A percentile compares a stretch with the other conserved stretches of the same genome.
phyloP scores from a whole-genome alignment of 2,113 vertebrate genomes.

The Zapornia atra region DNA sequence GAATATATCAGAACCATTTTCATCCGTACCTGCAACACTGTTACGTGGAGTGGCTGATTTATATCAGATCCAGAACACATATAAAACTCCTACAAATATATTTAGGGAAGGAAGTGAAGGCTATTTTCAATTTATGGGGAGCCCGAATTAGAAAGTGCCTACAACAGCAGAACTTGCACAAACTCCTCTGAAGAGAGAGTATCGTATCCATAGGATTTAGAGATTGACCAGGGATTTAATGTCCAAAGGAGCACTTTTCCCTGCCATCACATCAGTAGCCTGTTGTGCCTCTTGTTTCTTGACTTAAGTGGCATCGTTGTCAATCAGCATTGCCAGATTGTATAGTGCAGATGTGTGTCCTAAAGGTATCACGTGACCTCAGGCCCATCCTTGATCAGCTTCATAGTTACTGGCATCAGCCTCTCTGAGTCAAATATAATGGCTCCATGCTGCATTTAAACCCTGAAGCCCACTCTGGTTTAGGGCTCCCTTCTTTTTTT shows the following conservation, averaged over 20 bases:
- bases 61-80: constrained; percentile 1
- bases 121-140: constrained; percentile 38
- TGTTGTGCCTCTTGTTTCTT: background rate
- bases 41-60: background rate
- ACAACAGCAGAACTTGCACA: background rate
- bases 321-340: background rate
- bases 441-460: background rate
- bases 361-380: background rate
- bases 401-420: background rate
- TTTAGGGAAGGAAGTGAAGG: constrained; percentile 23
- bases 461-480: background rate
- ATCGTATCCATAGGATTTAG: background rate
- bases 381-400: background rate
- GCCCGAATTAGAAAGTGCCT: constrained; percentile 6
- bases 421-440: background rate
- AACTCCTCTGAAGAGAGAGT: background rate
- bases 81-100: constrained; percentile 1
- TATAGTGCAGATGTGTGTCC: background rate
- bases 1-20: background rate
- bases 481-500: background rate
- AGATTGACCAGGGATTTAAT: background rate
- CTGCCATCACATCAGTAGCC: background rate
- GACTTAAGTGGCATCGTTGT: background rate
- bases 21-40: background rate
- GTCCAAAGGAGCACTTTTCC: background rate